phyloP scores from a whole-genome alignment of 2,113 vertebrate species.

The Dromas ardeola region DNA sequence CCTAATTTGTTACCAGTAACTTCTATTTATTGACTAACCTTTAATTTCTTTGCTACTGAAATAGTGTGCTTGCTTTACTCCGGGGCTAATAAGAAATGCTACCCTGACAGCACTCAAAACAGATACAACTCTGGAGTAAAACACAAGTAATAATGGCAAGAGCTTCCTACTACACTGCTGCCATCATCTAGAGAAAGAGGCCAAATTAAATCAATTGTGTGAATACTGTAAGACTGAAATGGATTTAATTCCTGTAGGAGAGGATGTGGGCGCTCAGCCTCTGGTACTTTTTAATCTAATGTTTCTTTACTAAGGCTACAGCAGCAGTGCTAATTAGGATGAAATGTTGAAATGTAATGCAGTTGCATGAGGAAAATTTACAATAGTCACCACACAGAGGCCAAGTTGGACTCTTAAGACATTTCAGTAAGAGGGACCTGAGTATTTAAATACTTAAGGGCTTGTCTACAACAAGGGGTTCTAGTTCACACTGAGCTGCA shows the following conservation, averaged over 20 bases:
- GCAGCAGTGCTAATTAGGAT: slow-evolving; percentile 34
- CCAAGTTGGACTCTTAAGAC: not conserved
- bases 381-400: not conserved
- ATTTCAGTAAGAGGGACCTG: not conserved
- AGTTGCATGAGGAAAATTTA: slow-evolving; percentile 14
- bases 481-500: slow-evolving; percentile 18
- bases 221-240: not conserved
- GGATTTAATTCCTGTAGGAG: slow-evolving; percentile 25
- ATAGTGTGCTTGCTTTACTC: not conserved
- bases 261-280: not conserved
- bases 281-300: not conserved
- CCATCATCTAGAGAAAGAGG: not conserved
- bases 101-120: not conserved
- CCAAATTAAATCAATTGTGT: slow-evolving; percentile 5
- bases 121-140: not conserved
- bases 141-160: not conserved
- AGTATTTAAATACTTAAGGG: slow-evolving; percentile 44
- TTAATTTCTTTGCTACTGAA: not conserved
- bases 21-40: slow-evolving; percentile 12
- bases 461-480: not conserved
- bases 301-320: not conserved
- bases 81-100: not conserved
- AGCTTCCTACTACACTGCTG: not conserved
- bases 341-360: slow-evolving; percentile 21
- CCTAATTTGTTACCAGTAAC: slow-evolving; percentile 23